Percentiles rank a stretch among this genome's conserved stretches.
Evolutionary conservation across 1,140 invertebrate species (phyloP).

Genomic region (Rhopalosiphum maidis): DNA sequence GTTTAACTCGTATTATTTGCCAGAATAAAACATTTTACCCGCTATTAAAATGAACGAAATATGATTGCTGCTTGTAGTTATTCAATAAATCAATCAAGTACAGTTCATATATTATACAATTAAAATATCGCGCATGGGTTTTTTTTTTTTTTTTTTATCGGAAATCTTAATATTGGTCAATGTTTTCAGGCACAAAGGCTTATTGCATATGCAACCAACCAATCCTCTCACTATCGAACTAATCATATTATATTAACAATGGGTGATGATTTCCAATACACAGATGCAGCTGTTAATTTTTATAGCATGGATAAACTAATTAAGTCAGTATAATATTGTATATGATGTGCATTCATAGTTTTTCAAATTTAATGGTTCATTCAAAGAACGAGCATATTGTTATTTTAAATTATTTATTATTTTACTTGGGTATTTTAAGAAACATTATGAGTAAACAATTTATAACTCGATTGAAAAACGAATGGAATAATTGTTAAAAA

Average conservation of each 20-base stretch:
- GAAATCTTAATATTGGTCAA: not conserved
- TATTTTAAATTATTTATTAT: not conserved
- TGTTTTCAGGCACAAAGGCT: conserved; percentile 24
- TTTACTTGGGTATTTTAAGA: not conserved
- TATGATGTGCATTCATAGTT: not conserved
- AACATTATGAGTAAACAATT: not conserved
- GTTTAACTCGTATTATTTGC: not conserved
- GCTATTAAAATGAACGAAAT: not conserved
- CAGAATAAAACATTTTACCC: not conserved
- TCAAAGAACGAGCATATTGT: no score
- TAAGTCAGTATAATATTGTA: conserved; percentile 62
- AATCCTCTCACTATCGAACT: conserved; percentile 66
- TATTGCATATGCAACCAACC: conserved; percentile 2
- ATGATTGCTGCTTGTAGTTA: not conserved
- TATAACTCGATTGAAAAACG: not conserved
- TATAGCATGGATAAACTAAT: conserved; percentile 75
- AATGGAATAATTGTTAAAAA: no score
- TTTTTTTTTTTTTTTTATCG: not conserved
- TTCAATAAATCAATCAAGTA: not conserved
- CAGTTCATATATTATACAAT: not conserved
- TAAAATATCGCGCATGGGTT: not conserved
- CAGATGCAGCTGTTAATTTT: conserved; percentile 70
- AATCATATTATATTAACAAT: conserved; percentile 73
- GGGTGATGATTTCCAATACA: conserved; percentile 74
- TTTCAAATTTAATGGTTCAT: no score